Base-by-base conservation (phyloP, 2,888 invertebrate genomes). In the Calameuta filiformis region DNA sequence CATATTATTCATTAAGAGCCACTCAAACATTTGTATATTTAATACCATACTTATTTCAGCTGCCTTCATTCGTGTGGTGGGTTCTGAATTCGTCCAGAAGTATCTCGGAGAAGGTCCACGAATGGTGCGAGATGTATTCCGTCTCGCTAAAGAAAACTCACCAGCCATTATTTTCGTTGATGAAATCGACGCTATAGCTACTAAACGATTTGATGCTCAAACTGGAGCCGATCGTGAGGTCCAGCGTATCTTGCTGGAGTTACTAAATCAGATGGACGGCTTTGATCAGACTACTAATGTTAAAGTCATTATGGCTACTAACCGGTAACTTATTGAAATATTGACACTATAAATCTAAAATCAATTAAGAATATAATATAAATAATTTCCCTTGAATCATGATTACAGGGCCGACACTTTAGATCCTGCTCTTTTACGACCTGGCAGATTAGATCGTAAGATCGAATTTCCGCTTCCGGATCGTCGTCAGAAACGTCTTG, bases 221-320 rank as follows among this genome's bases (percentile, higher is more conserved):
- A 99, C 99, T 81, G 99, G 99, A 87, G 99, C 98, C 76, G 99
- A 99, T 93, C 94, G 99, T 87, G 99, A 99, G 92, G 99, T 99
- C 0, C 99, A 99, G 91, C 95, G 99, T 92, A 99, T 99, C 92
- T 93, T 99, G 37, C 93, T 99, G 33, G 99, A 99, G 90, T 93
- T 99, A 78, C 94, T 99, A 11, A 99, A 99, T 93, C 99, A 99
- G 92, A 99, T 99, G 99, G 99, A 99, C 92, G 99, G 99, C 76
- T 99, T 99, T 91, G 99, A 99, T 93, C 99, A 99, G 92, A 99
- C 98, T 1, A 99, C 99, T n/a, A 99, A 99, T 93, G 99, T 99
- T 30, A 99, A 99, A 94, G 99, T 95, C 75, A 92, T 92, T 69
- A 92, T 92, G 92, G 92, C 92, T 12, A 92, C 92, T 1, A 92